A percentile compares a stretch with the other conserved stretches of the same genome.
These are phyloP conservation scores for Drosophila paracracens DNA, from an alignment of 2,888 invertebrate species.

Conservation along the genomic window DNA sequence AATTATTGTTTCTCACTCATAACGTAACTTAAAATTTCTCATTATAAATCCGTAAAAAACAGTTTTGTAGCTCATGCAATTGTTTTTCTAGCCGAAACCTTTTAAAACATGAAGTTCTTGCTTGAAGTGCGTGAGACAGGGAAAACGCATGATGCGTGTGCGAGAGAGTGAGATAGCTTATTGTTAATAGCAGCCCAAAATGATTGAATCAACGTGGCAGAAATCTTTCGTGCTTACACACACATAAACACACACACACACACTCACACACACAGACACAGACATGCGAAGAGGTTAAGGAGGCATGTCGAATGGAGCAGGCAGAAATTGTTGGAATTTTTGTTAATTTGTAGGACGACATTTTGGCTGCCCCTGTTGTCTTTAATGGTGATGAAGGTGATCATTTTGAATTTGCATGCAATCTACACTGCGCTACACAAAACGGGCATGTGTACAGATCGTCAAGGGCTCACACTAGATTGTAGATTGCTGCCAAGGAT, in stretches of 20 bases:
- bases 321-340: conserved; percentile 73
- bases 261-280: conserved; percentile 6
- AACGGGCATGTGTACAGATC: conserved; percentile 1
- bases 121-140: conserved; percentile 23
- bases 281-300: conserved; percentile 38
- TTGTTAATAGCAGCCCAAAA: conserved; percentile 64
- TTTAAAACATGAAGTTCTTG: not conserved
- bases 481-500: not conserved
- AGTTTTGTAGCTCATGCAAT: conserved; percentile 14
- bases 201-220: conserved; percentile 70
- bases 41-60: too few species aligned
- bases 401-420: conserved; percentile 17
- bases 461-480: conserved; percentile 17
- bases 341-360: conserved; percentile 79
- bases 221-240: conserved; percentile 32
- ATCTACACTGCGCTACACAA: conserved; percentile 14
- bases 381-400: conserved; percentile 50
- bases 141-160: conserved; percentile 1
- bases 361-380: conserved; percentile 76
- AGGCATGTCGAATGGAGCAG: conserved; percentile 54
- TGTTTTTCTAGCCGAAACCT: conserved; percentile 21
- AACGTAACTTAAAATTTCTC: not conserved
- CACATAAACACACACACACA: conserved; percentile 10
- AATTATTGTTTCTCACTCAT: not conserved
- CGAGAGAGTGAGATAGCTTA: conserved; percentile 23